These are phyloP conservation scores for Axinella damicornis DNA, from an alignment of 37 sponge, comb jelly and placozoan genomes.

Conservation along the genomic window DNA sequence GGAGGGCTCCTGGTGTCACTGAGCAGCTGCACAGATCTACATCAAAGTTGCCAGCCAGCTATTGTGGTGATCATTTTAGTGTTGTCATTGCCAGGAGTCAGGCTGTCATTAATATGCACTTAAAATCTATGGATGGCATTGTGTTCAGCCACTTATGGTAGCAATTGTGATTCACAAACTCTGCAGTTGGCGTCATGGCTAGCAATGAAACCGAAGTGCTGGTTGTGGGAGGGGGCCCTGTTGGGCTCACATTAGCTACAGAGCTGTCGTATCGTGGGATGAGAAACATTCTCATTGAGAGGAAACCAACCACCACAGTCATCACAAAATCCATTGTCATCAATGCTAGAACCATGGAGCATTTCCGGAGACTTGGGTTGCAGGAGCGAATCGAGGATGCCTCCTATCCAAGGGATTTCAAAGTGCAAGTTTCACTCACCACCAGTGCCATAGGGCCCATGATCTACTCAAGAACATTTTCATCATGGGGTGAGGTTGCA, in stretches of 20 bases:
- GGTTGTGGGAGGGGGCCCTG: conserved; percentile 75
- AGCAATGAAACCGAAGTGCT: conserved; percentile 43
- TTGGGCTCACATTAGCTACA: conserved; percentile 71
- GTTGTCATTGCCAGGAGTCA: no score
- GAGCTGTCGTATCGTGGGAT: conserved; percentile 68
- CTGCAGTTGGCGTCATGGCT: no score
- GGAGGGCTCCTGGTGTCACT: no score
- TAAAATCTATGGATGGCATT: no score
- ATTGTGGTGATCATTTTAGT: no score
- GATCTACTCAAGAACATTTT: conserved; percentile 21
- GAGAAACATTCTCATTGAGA: conserved; percentile 72
- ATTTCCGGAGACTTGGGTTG: conserved; percentile 69
- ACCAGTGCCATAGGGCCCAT: conserved; percentile 4
- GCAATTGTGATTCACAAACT: no score
- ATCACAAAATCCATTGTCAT: conserved; percentile 54
- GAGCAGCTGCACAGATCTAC: no score
- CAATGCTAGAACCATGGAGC: conserved; percentile 74
- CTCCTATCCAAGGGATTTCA: conserved; percentile 61
- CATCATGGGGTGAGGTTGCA: conserved; percentile 67
- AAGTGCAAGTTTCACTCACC: background rate
- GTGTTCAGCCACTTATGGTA: no score
- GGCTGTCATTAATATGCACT: no score
- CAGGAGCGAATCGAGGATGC: conserved; percentile 36
- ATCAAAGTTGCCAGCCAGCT: no score
- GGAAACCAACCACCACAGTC: conserved; percentile 40